These are phyloP conservation scores for Aspidoscelis tigris DNA, from an alignment of 2,113 vertebrate genomes.

Conservation along the genomic window DNA sequence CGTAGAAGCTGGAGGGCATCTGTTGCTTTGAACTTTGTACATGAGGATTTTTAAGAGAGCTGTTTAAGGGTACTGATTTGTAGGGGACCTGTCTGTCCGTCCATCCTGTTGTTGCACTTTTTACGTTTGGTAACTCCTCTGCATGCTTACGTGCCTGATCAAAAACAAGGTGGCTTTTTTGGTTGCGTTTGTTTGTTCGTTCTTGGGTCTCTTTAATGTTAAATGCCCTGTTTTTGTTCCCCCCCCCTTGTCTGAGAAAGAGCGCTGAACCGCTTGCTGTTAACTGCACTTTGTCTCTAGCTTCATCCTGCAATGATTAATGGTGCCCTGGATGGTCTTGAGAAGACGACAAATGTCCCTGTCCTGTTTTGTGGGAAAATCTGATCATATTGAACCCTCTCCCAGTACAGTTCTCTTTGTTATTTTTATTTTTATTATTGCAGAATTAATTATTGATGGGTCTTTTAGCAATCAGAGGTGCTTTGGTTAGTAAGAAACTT, in stretches of 20 bases:
- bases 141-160: conserved; percentile 55
- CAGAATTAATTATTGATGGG: conserved; percentile 13
- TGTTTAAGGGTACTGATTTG: conserved; percentile 27
- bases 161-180: background rate
- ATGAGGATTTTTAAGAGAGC: conserved; percentile 30
- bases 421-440: conserved; percentile 33
- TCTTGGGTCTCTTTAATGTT: conserved; percentile 56
- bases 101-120: conserved; percentile 68
- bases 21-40: background rate
- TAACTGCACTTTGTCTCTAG: conserved; percentile 57
- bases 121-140: conserved; percentile 46
- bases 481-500: conserved; percentile 27
- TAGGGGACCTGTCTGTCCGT: conserved; percentile 44
- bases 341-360: conserved; percentile 49
- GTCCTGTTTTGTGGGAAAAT: conserved; percentile 33
- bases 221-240: conserved; percentile 41
- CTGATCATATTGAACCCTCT: conserved; percentile 26
- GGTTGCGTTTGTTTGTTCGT: background rate
- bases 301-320: conserved; percentile 61
- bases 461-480: conserved; percentile 46
- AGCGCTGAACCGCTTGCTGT: conserved; percentile 67
- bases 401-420: conserved; percentile 35
- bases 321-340: conserved; percentile 45
- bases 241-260: conserved; percentile 62
- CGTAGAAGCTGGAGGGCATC: background rate